Conservation (phyloP, 2,888 invertebrate species). For the Mythimna impura region DNA sequence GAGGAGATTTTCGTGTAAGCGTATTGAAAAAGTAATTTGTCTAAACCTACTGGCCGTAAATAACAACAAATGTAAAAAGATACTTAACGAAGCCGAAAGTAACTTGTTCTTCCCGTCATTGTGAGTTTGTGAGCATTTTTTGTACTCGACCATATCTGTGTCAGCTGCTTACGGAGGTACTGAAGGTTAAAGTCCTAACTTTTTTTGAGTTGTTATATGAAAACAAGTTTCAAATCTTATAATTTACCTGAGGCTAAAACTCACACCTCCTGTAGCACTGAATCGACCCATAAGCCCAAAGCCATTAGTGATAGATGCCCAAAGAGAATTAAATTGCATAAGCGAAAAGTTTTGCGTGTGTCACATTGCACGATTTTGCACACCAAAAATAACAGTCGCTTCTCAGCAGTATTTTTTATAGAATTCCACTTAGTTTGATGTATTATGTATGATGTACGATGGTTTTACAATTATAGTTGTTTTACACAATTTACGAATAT, state of each 20-base stretch:
- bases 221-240: conserved; percentile 2
- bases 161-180: background rate
- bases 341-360: background rate
- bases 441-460: background rate
- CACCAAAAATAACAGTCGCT: background rate
- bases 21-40: too few species aligned
- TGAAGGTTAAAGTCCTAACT: background rate
- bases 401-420: background rate
- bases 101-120: background rate
- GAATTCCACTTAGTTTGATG: background rate
- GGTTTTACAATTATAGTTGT: background rate
- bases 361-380: background rate
- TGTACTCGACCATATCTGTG: background rate
- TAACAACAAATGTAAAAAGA: background rate
- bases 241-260: too few species aligned
- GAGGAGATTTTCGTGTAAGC: too few species aligned
- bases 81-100: background rate
- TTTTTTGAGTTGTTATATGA: background rate
- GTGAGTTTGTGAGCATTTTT: background rate
- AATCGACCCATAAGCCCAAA: background rate
- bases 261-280: background rate
- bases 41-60: background rate
- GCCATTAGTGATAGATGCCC: too few species aligned
- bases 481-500: background rate
- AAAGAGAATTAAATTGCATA: too few species aligned